These are phyloP conservation scores for Catharus minimus DNA, from an alignment of 2,113 vertebrate species.

Conservation along the genomic window DNA sequence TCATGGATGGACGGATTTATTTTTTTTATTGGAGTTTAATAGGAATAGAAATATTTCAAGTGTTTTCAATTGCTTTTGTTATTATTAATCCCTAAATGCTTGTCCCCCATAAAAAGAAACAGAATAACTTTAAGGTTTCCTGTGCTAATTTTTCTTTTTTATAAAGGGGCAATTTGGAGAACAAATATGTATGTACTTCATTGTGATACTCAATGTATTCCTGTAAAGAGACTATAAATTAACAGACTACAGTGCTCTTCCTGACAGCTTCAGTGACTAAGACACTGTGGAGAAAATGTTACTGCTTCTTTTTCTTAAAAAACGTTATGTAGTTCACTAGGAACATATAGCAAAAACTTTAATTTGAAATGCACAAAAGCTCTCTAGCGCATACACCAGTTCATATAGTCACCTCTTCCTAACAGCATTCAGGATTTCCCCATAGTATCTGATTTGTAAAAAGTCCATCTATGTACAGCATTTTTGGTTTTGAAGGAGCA, in stretches of 20 bases:
- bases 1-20: background rate
- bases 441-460: background rate
- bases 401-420: background rate
- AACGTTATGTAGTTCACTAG: background rate
- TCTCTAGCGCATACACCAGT: background rate
- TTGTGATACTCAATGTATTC: background rate
- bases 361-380: background rate
- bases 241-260: background rate
- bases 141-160: background rate
- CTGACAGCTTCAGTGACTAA: background rate
- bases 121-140: background rate
- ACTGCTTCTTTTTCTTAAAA: background rate
- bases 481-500: background rate
- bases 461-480: background rate
- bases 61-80: background rate
- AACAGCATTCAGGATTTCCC: background rate
- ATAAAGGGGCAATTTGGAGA: background rate
- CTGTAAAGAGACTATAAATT: background rate
- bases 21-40: background rate
- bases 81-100: background rate
- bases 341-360: background rate
- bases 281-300: background rate
- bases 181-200: background rate
- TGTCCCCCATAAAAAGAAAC: background rate
- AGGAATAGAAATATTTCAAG: background rate